Evolutionary conservation across 2,888 invertebrate species (phyloP).

Genomic region (Merodon equestris): DNA sequence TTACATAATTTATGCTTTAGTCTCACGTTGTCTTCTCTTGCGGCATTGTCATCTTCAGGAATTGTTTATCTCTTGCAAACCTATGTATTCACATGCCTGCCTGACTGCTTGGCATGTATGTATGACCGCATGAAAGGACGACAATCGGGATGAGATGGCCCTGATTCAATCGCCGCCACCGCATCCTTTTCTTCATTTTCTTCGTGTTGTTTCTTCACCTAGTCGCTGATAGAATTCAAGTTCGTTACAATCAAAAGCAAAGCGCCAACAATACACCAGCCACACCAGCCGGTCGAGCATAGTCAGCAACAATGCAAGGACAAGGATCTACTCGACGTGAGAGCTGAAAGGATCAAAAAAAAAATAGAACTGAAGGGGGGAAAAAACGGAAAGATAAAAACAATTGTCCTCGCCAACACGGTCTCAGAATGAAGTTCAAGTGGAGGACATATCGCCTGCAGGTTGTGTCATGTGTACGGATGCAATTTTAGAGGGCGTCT

Average conservation of each 20-base stretch:
- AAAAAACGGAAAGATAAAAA: constrained; percentile 41
- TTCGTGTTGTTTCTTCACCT: constrained; percentile 8
- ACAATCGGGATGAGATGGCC: too few species aligned
- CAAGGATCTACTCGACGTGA: constrained; percentile 35
- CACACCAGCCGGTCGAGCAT: too few species aligned
- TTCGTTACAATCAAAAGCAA: constrained; percentile 59
- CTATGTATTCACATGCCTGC: too few species aligned
- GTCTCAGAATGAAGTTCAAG: constrained; percentile 65
- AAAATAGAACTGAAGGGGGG: background rate
- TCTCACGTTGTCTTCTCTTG: constrained; percentile 25
- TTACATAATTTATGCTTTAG: constrained; percentile 51
- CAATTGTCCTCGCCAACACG: constrained; percentile 67
- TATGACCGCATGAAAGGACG: too few species aligned
- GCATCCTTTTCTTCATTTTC: constrained; percentile 2
- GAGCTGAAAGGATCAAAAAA: constrained; percentile 1
- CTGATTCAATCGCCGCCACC: constrained; percentile 15
- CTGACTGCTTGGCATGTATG: constrained; percentile 15
- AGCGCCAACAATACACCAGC: constrained; percentile 19
- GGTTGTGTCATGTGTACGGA: constrained; percentile 58
- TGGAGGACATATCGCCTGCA: constrained; percentile 64
- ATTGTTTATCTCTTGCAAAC: constrained; percentile 44
- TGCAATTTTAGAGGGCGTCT: constrained; percentile 44
- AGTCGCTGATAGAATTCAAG: constrained; percentile 55
- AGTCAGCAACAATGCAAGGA: constrained; percentile 16
- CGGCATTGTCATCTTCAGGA: constrained; percentile 37